phyloP scores from a whole-genome alignment of 2,888 invertebrate genomes.

The Cephus rjabovi region DNA sequence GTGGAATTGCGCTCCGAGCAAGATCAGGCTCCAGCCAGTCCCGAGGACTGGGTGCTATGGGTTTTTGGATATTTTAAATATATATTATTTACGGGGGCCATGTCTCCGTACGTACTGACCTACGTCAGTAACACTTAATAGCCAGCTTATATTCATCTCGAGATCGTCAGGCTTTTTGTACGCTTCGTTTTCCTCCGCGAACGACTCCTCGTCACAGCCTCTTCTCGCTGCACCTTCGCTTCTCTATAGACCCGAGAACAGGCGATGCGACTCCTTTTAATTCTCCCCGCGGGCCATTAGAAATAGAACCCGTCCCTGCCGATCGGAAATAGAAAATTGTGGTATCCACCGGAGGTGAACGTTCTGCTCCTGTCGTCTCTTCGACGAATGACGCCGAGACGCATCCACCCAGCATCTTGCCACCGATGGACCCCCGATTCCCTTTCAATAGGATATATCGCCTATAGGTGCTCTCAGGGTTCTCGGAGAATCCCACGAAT shows the following conservation, averaged over 20 bases:
- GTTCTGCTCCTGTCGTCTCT: not conserved
- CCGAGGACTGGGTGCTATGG: not conserved
- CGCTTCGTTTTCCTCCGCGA: not conserved
- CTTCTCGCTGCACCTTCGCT: not conserved
- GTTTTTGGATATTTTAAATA: no score
- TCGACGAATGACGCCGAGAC: not conserved
- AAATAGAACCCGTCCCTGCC: constrained; percentile 1
- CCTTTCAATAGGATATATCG: not conserved
- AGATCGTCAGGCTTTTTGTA: not conserved
- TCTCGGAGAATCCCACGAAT: not conserved
- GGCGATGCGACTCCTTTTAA: not conserved
- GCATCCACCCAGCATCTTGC: not conserved
- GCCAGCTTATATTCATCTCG: not conserved
- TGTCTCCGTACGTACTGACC: not conserved
- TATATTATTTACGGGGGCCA: no score
- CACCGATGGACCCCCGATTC: not conserved
- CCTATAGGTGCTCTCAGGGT: not conserved
- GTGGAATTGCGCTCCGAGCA: not conserved
- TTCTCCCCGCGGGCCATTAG: not conserved
- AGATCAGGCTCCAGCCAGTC: not conserved
- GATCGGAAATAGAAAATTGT: constrained; percentile 4
- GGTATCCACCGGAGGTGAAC: not conserved
- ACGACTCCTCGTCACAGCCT: not conserved
- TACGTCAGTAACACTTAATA: not conserved
- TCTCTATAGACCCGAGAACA: not conserved